phyloP scores from a whole-genome alignment of 2,113 vertebrate genomes.

The Origma solitaria region DNA sequence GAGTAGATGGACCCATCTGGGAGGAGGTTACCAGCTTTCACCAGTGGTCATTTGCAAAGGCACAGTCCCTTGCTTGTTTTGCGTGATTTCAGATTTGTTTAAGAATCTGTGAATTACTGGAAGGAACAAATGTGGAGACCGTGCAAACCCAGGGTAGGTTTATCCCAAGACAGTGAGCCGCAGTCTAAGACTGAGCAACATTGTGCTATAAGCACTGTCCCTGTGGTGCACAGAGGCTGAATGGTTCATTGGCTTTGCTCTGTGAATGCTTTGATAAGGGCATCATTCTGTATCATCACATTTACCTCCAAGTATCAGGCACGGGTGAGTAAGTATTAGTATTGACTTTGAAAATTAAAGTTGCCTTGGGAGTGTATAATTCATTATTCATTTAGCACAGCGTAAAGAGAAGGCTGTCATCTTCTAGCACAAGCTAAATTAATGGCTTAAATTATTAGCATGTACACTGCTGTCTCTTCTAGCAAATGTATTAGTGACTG shows the following conservation, averaged over 20 bases:
- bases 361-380: conserved; percentile 17
- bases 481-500: not conserved
- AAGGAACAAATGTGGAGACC: not conserved
- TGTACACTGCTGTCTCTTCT: conserved; percentile 21
- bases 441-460: conserved; percentile 55
- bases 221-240: not conserved
- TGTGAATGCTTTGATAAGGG: not conserved
- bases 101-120: not conserved
- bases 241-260: not conserved
- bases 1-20: not conserved
- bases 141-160: not conserved
- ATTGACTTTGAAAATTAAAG: conserved; percentile 53
- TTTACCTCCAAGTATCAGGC: not conserved
- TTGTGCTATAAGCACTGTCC: not conserved
- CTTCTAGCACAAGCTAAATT: conserved; percentile 46
- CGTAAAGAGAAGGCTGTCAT: conserved; percentile 31
- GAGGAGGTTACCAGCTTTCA: not conserved
- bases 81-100: not conserved
- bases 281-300: not conserved
- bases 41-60: not conserved
- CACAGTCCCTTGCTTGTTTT: not conserved
- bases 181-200: not conserved
- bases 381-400: conserved; percentile 51
- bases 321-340: conserved; percentile 11
- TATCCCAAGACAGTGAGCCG: not conserved